A percentile compares a stretch with the other conserved stretches of the same genome.
phyloP scores from a whole-genome alignment of 2,888 invertebrate species.

The Thymelicus acteon region DNA sequence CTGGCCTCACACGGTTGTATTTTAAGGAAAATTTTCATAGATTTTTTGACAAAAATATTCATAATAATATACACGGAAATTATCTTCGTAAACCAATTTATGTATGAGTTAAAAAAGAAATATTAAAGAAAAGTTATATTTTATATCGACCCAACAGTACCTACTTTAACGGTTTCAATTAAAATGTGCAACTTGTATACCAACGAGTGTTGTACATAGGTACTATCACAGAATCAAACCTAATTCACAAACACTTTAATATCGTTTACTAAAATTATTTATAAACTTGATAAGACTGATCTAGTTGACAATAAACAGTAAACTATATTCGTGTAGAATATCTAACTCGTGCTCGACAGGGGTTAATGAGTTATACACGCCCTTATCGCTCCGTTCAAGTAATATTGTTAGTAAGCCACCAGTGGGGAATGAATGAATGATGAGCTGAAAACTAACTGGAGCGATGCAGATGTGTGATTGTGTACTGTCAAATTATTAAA shows the following conservation, averaged over 20 bases:
- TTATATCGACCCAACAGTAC: too few species aligned
- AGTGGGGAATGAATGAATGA: conserved; percentile 33
- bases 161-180: too few species aligned
- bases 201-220: too few species aligned
- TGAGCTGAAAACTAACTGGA: conserved; percentile 19
- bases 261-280: conserved; percentile 8
- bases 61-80: too few species aligned
- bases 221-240: too few species aligned
- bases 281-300: conserved; percentile 27
- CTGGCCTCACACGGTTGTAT: background rate
- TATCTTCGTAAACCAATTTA: too few species aligned
- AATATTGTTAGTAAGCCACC: conserved; percentile 32
- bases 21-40: background rate
- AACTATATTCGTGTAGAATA: conserved; percentile 23
- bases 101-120: too few species aligned
- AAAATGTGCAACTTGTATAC: too few species aligned
- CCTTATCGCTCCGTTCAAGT: conserved; percentile 30
- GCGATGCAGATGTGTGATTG: conserved; percentile 1
- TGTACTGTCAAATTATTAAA: background rate
- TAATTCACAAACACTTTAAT: background rate
- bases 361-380: conserved; percentile 31
- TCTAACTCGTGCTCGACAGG: conserved; percentile 23
- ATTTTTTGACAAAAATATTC: too few species aligned
- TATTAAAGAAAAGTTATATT: too few species aligned
- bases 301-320: conserved; percentile 18